phyloP scores from a whole-genome alignment of 2,113 vertebrate genomes.

The Indicator maculatus region DNA sequence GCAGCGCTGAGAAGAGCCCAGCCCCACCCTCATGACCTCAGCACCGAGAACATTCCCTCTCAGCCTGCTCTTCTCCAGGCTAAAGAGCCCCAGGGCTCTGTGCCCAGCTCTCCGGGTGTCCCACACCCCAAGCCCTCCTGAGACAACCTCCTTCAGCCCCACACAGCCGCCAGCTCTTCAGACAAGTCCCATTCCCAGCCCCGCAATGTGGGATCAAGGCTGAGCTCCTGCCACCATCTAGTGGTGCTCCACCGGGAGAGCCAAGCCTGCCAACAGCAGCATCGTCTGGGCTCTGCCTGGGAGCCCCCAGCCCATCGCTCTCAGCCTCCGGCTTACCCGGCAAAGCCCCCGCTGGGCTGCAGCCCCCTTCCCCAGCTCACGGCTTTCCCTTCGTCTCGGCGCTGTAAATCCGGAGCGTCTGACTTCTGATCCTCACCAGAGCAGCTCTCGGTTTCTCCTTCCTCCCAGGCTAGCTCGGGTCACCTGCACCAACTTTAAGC shows the following conservation, averaged over 20 bases:
- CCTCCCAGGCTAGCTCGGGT: background rate
- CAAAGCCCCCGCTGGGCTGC: accelerated
- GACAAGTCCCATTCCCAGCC: background rate
- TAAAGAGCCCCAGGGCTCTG: no score
- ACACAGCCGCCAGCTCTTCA: no score
- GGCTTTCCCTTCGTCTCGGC: accelerated
- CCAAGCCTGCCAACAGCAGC: background rate
- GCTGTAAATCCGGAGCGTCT: background rate
- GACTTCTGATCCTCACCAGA: background rate
- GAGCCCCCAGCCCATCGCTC: background rate
- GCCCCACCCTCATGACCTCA: no score
- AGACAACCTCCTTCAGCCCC: background rate
- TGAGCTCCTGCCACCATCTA: background rate
- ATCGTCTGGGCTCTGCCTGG: background rate
- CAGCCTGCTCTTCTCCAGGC: background rate
- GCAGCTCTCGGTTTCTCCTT: background rate
- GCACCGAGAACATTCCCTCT: no score
- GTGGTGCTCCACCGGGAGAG: background rate
- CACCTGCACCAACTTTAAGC: accelerated
- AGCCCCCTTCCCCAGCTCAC: background rate
- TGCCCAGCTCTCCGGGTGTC: no score
- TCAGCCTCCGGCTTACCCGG: background rate
- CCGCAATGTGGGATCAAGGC: accelerated
- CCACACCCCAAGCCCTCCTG: no score
- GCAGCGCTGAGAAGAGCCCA: background rate